phyloP scores from a whole-genome alignment of 2,888 invertebrate species.

The Auanema freiburgensis region DNA sequence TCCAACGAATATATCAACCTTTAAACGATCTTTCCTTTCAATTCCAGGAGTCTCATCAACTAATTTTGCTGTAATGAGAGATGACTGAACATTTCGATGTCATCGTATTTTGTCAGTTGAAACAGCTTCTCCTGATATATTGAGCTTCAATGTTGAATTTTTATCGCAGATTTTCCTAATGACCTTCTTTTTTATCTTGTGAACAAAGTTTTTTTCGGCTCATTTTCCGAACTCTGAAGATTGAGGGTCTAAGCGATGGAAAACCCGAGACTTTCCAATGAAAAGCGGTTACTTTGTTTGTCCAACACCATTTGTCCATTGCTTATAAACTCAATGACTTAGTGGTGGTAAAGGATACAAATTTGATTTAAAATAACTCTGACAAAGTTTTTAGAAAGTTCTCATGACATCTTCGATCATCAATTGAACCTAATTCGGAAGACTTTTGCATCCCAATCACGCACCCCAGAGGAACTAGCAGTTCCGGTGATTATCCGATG shows the following conservation, averaged over 20 bases:
- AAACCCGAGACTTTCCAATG: neutral
- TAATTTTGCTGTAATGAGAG: too few species aligned
- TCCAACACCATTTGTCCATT: neutral
- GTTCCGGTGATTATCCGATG: slow-evolving; percentile 22
- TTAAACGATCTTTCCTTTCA: too few species aligned
- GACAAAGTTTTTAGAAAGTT: too few species aligned
- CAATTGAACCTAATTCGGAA: slow-evolving; percentile 24
- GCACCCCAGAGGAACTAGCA: slow-evolving; percentile 21
- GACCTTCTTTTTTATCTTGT: neutral
- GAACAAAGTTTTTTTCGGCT: slow-evolving; percentile 1
- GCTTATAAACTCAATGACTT: slow-evolving; percentile 1
- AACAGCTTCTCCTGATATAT: neutral
- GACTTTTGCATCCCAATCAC: slow-evolving; percentile 22
- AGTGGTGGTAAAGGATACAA: too few species aligned
- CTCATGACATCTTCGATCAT: neutral
- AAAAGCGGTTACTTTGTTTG: neutral
- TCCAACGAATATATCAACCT: too few species aligned
- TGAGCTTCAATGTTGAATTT: slow-evolving; percentile 1
- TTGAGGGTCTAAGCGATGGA: neutral
- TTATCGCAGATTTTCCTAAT: neutral
- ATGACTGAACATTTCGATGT: neutral
- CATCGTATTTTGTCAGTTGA: slow-evolving; percentile 1
- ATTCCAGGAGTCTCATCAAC: too few species aligned
- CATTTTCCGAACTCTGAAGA: neutral
- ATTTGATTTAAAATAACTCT: too few species aligned